Evolutionary conservation across 2,797 vertebrate genomes (phyloP), one percentile per base, ranked within the genome.

Genomic region (Neosalanx taihuensis): DNA sequence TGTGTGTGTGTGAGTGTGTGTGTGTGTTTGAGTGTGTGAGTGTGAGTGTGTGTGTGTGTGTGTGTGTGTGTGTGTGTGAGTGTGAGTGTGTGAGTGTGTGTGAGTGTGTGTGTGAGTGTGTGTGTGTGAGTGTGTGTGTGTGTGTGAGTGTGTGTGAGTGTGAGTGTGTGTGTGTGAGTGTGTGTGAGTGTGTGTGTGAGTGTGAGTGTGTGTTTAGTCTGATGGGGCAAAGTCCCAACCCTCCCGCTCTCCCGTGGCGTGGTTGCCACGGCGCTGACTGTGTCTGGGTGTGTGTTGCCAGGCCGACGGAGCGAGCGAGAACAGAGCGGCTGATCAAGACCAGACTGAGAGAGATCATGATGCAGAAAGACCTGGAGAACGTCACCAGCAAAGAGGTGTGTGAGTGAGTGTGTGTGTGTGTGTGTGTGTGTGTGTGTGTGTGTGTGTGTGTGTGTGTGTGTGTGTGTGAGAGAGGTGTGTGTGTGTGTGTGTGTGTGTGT

Each of bases 341-440:
- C 91, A 97, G 96, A 84, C 95, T 99, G 76, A 91, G 97, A 79
- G 97, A 95, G 88, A 95, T 99, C 87, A 99, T 99, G 97, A 97
- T 94, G 85, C 97, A 92, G 91, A 94, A 95, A 88, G 98, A 99
- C 83, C 91, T 99, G 49, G 98, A 99, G 86, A 99, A 98, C 6
- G 94, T 99, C 81, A 99, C 98, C 66, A 98, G 95, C 37, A 99
- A 99, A 88, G 95, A 99, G 92, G 97, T 99, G 84, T n/a, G 53
- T 17, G n/a, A 5, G 53, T 57, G 53, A 18, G 53, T 57, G 53
- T 57, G 53, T 57, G 53, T 57, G 15, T 7, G 53, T 26, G 23
- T 1, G 23, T 26, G 23, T 26, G 23, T 26, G 35, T 6, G 35
- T 37, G 6, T 37, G 35, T 37, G 4, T 6, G 23, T 26, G 97